A percentile compares a stretch with the other conserved stretches of the same genome.
These are phyloP conservation scores for Cacatua alba DNA, from an alignment of 2,113 vertebrate species.

Conservation along the genomic window DNA sequence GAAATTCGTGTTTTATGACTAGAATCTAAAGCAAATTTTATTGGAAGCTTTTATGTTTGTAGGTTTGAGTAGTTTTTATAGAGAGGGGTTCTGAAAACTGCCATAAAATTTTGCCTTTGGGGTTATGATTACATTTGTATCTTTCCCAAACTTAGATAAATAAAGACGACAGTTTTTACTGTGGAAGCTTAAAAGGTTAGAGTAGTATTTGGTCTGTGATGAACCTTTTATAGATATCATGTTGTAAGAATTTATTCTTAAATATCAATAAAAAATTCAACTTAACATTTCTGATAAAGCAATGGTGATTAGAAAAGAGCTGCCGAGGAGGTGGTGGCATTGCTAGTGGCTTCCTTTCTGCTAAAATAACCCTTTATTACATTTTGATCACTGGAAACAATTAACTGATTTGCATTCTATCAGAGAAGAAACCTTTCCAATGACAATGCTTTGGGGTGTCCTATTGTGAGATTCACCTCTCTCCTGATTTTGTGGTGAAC, in stretches of 20 bases:
- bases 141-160: slow-evolving; percentile 81
- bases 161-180: slow-evolving; percentile 84
- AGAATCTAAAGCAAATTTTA: slow-evolving; percentile 81
- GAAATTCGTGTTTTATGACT: slow-evolving; percentile 68
- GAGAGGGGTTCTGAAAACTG: slow-evolving; percentile 80
- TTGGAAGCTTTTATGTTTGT: slow-evolving; percentile 80
- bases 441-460: neutral
- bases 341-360: neutral
- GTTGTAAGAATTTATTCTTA: slow-evolving; percentile 76
- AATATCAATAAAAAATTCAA: slow-evolving; percentile 76
- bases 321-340: neutral
- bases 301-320: slow-evolving; percentile 37
- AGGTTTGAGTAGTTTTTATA: slow-evolving; percentile 79
- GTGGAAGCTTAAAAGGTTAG: slow-evolving; percentile 82
- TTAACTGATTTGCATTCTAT: neutral
- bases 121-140: slow-evolving; percentile 84
- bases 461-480: neutral
- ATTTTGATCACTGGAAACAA: neutral
- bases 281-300: slow-evolving; percentile 70
- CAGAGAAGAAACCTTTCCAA: neutral
- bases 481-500: neutral
- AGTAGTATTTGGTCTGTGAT: slow-evolving; percentile 76
- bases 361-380: neutral
- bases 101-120: slow-evolving; percentile 81
- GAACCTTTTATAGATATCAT: slow-evolving; percentile 80